Percentiles rank a stretch among this genome's conserved stretches.
Conservation (phyloP, 2,113 vertebrate species). For the Nymphicus hollandicus region DNA sequence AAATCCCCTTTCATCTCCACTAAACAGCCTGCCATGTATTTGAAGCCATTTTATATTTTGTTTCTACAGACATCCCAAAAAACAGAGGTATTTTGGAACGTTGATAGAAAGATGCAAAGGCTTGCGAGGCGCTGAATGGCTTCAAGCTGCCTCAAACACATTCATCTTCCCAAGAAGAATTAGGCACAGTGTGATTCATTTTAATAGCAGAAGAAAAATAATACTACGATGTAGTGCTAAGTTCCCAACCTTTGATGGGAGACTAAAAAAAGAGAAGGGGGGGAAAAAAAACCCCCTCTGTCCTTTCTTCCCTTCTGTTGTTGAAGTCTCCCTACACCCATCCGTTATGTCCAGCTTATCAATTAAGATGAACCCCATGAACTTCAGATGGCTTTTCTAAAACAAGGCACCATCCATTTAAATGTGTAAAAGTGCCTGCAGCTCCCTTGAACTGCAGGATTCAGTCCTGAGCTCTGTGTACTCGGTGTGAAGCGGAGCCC, state of each 20-base stretch:
- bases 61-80: conserved; percentile 72
- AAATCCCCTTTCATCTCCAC: conserved; percentile 73
- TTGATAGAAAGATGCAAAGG: conserved; percentile 74
- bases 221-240: conserved; percentile 71
- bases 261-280: conserved; percentile 49
- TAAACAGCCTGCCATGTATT: conserved; percentile 76
- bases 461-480: conserved; percentile 61
- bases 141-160: conserved; percentile 73
- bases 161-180: conserved; percentile 77
- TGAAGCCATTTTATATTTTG: conserved; percentile 75
- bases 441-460: conserved; percentile 57
- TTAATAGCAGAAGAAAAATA: conserved; percentile 78
- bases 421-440: conserved; percentile 66
- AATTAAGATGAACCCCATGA: conserved; percentile 75
- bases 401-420: conserved; percentile 67
- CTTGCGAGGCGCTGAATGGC: conserved; percentile 66
- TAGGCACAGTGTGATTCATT: conserved; percentile 78
- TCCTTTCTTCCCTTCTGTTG: conserved; percentile 66
- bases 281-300: background rate
- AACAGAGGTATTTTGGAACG: conserved; percentile 69
- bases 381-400: conserved; percentile 66
- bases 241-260: conserved; percentile 71
- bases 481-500: conserved; percentile 66
- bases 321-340: conserved; percentile 74
- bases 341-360: conserved; percentile 74